Evolutionary conservation across 2,797 vertebrate species (phyloP).

Genomic region (Neosilurus mollespiculum): DNA sequence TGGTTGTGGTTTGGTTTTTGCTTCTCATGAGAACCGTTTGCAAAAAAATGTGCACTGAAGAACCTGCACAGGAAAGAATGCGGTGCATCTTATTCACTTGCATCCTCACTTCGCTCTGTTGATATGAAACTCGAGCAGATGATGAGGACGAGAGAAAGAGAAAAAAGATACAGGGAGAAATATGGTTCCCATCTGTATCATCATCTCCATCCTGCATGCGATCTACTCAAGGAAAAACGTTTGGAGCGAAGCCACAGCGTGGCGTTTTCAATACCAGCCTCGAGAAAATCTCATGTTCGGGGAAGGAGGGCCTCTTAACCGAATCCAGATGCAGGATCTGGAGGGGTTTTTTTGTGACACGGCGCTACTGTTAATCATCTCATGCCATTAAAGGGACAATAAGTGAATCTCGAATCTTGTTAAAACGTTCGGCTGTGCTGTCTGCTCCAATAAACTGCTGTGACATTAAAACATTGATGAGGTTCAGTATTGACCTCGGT

Average conservation of each 20-base stretch:
- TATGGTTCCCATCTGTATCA: slow-evolving; percentile 3
- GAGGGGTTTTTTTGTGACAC: not conserved
- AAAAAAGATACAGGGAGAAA: not conserved
- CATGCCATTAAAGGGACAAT: not conserved
- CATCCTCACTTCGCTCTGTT: no score
- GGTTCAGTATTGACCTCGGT: not conserved
- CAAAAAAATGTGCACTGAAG: slow-evolving; percentile 4
- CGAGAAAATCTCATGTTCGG: not conserved
- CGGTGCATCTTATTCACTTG: no score
- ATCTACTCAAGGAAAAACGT: not conserved
- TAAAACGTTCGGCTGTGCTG: not conserved
- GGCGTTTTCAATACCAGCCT: not conserved
- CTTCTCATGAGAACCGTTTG: not conserved
- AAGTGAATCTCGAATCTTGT: no score
- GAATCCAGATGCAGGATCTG: not conserved
- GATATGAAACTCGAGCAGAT: not conserved
- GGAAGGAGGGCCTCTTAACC: not conserved
- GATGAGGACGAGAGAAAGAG: not conserved
- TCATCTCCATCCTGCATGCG: not conserved
- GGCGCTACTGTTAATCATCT: not conserved
- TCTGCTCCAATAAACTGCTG: no score
- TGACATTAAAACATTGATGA: no score
- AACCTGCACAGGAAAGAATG: slow-evolving; percentile 17
- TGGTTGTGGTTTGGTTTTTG: slow-evolving; percentile 10
- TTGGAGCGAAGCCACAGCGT: not conserved